A percentile compares a stretch with the other conserved stretches of the same genome.
Conservation (phyloP, 2,888 invertebrate genomes). For the Dicyrtomina minuta region DNA sequence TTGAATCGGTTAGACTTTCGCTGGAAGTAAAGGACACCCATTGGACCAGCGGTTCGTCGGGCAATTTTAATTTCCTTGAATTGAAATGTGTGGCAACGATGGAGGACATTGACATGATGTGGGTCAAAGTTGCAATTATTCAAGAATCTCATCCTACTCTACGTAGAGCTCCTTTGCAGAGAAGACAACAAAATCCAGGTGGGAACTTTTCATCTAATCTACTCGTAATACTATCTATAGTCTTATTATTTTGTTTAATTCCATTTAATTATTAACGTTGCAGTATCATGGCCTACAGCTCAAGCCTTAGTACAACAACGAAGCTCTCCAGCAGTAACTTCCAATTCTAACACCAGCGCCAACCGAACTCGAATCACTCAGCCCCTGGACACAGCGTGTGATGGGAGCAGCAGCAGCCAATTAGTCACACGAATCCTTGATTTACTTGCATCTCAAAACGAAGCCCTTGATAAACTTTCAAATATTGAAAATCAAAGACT, state of each 20-base stretch:
- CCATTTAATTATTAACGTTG: too few relatives aligned
- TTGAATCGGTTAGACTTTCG: too few relatives aligned
- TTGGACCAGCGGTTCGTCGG: too few relatives aligned
- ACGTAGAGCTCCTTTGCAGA: background rate
- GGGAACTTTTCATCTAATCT: background rate
- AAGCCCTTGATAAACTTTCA: background rate
- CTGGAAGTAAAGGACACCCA: too few relatives aligned
- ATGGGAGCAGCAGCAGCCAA: background rate
- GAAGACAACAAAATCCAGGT: too few relatives aligned
- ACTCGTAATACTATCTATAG: background rate
- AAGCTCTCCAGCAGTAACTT: background rate
- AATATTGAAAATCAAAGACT: background rate
- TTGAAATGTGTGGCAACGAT: constrained; percentile 14
- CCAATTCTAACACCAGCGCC: background rate
- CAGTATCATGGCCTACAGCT: too few relatives aligned
- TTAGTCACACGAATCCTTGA: constrained; percentile 2
- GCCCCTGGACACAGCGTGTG: background rate
- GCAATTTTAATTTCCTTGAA: too few relatives aligned
- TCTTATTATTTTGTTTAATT: too few relatives aligned
- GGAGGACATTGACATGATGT: constrained; percentile 1
- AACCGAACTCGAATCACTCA: background rate
- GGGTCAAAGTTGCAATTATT: constrained; percentile 4
- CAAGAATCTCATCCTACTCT: constrained; percentile 8
- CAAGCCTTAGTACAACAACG: background rate
- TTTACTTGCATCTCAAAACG: constrained; percentile 1